A percentile compares a stretch with the other conserved stretches of the same genome.
Evolutionary conservation across 2,888 invertebrate genomes (phyloP).

Genomic region (Bembecia ichneumoniformis): DNA sequence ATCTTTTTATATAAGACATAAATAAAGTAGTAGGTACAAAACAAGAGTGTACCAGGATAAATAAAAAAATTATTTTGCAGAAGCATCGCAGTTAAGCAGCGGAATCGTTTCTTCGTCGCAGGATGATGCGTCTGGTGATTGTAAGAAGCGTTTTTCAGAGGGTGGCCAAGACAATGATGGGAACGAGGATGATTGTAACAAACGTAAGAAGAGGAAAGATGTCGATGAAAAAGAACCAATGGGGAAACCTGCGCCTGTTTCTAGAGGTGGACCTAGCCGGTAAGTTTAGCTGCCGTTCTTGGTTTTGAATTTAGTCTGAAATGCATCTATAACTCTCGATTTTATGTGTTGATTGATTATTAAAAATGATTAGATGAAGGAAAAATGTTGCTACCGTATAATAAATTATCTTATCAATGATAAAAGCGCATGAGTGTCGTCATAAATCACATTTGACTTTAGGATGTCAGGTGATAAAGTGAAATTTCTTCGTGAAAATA

Average conservation of each 20-base stretch:
- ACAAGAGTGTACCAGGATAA: no score
- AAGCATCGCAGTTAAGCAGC: slow-evolving; percentile 45
- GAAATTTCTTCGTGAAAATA: no score
- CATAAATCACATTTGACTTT: no score
- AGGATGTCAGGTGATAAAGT: no score
- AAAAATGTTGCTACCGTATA: no score
- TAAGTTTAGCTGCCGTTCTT: slow-evolving; percentile 14
- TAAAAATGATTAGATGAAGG: no score
- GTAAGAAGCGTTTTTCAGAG: slow-evolving; percentile 41
- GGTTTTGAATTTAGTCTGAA: not conserved
- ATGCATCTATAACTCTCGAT: no score
- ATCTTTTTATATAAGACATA: no score
- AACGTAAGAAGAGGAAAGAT: slow-evolving; percentile 84
- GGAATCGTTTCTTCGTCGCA: slow-evolving; percentile 54
- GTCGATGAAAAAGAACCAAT: slow-evolving; percentile 72
- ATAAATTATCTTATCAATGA: no score
- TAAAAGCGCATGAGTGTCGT: no score
- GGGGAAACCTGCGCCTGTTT: slow-evolving; percentile 59
- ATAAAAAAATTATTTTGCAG: slow-evolving; percentile 18
- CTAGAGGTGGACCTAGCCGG: slow-evolving; percentile 47
- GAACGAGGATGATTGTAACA: slow-evolving; percentile 76
- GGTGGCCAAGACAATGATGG: slow-evolving; percentile 72
- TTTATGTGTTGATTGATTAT: no score
- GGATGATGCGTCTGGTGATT: slow-evolving; percentile 36
- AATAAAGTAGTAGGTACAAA: no score